A percentile compares a stretch with the other conserved stretches of the same genome.
Evolutionary conservation across 2,888 invertebrate species (phyloP).

Genomic region (Eucera pruinosa): DNA sequence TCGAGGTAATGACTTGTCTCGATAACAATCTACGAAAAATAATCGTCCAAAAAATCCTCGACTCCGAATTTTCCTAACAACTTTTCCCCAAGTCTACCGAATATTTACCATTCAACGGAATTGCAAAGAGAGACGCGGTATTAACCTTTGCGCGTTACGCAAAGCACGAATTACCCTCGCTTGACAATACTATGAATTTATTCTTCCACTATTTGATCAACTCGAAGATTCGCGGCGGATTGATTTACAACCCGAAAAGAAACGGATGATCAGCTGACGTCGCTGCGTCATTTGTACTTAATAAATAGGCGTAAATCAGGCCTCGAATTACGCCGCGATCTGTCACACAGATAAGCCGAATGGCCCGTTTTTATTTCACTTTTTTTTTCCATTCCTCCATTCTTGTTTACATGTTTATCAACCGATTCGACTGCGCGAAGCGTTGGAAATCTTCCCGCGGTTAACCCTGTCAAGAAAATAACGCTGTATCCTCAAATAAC

Average conservation of each 20-base stretch:
- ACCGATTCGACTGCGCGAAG: too few relatives aligned
- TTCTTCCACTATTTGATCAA: slow-evolving; percentile 67
- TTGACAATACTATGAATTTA: slow-evolving; percentile 24
- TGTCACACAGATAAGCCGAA: slow-evolving; percentile 78
- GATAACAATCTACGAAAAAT: too few relatives aligned
- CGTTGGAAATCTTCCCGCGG: slow-evolving; percentile 74
- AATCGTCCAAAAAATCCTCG: too few relatives aligned
- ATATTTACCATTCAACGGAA: too few relatives aligned
- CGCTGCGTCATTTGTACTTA: slow-evolving; percentile 66
- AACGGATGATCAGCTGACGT: slow-evolving; percentile 66
- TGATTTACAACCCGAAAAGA: slow-evolving; percentile 67
- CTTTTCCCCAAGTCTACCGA: too few relatives aligned
- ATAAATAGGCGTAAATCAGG: slow-evolving; percentile 82
- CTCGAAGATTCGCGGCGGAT: slow-evolving; percentile 53
- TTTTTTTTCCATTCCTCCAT: slow-evolving; percentile 28
- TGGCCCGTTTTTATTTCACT: slow-evolving; percentile 53
- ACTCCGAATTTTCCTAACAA: too few relatives aligned
- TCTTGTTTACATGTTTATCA: slow-evolving; percentile 74
- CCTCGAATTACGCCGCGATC: slow-evolving; percentile 67
- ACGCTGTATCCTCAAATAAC: too few relatives aligned
- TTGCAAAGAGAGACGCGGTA: too few relatives aligned
- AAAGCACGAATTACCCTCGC: too few relatives aligned
- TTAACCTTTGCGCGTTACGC: too few relatives aligned
- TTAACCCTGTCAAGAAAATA: too few relatives aligned
- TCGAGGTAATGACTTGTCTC: too few relatives aligned